Evolutionary conservation across 1,140 invertebrate genomes (phyloP).

Genomic region (Pseudoatta argentina): DNA sequence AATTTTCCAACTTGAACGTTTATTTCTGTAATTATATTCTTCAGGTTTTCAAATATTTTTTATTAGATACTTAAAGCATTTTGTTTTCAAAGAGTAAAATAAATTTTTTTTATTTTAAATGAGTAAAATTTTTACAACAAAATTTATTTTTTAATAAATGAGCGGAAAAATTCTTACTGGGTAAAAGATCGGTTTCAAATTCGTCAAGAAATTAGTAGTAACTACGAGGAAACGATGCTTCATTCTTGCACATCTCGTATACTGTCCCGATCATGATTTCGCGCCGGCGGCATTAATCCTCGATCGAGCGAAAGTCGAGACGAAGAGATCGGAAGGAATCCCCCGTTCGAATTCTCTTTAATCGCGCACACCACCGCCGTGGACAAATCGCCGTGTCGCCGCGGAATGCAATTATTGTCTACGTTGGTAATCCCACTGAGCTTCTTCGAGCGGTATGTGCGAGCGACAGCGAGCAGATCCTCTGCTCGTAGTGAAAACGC

Average conservation of each 20-base stretch:
- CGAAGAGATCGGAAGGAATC: constrained; percentile 36
- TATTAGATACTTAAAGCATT: too few relatives aligned
- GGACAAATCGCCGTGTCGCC: constrained; percentile 34
- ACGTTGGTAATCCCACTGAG: constrained; percentile 46
- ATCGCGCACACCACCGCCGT: constrained; percentile 37
- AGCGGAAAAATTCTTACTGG: background rate
- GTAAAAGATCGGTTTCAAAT: background rate
- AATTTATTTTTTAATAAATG: too few relatives aligned
- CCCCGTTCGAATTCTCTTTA: constrained; percentile 20
- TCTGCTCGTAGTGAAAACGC: constrained; percentile 65
- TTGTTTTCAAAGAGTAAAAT: too few relatives aligned
- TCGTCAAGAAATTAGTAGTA: background rate
- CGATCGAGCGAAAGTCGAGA: constrained; percentile 56
- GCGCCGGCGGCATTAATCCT: constrained; percentile 36
- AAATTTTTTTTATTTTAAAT: too few relatives aligned
- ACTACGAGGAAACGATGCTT: background rate
- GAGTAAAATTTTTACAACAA: too few relatives aligned
- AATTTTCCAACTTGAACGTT: background rate
- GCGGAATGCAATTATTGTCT: constrained; percentile 67
- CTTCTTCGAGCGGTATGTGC: constrained; percentile 39
- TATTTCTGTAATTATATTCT: background rate
- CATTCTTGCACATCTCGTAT: background rate
- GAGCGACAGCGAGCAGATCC: constrained; percentile 33
- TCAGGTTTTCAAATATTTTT: background rate
- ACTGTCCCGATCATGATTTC: constrained; percentile 37